Percentiles rank a stretch among this genome's conserved stretches.
These are phyloP conservation scores for Masticophis lateralis DNA, from an alignment of 2,797 vertebrate genomes.

Conservation along the genomic window DNA sequence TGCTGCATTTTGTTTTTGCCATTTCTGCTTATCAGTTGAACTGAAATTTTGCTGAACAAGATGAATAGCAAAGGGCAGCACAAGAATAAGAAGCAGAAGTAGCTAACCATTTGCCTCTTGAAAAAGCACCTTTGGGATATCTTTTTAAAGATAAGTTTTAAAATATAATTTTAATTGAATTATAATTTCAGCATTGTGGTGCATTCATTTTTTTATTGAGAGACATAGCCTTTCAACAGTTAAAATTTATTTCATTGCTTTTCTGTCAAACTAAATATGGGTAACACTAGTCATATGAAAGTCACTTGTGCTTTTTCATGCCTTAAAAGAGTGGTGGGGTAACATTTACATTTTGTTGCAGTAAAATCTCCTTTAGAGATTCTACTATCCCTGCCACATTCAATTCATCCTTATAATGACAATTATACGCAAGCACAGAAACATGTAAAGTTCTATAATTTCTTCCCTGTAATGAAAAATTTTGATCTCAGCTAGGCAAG, in stretches of 20 bases:
- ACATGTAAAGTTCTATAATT: neutral
- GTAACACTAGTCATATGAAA: neutral
- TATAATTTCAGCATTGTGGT: neutral
- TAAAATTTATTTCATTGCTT: neutral
- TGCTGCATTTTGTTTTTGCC: neutral
- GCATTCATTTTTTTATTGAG: neutral
- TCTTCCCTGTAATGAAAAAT: neutral
- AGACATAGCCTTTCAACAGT: neutral
- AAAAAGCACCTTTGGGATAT: neutral
- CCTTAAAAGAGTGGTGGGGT: neutral
- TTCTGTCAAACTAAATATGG: neutral
- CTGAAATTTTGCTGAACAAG: neutral
- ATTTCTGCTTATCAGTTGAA: neutral
- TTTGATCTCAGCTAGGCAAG: neutral
- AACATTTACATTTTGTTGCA: neutral
- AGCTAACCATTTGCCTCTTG: neutral
- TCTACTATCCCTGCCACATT: neutral
- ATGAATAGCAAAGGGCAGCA: neutral
- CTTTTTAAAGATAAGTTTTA: neutral
- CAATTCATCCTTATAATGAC: neutral
- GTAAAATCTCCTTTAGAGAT: neutral
- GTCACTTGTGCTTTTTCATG: neutral
- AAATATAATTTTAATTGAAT: conserved; percentile 3
- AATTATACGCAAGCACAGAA: neutral
- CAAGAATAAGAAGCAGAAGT: neutral